These are phyloP conservation scores for Cyprinus carpio DNA, from an alignment of 2,113 vertebrate genomes.

Conservation along the genomic window DNA sequence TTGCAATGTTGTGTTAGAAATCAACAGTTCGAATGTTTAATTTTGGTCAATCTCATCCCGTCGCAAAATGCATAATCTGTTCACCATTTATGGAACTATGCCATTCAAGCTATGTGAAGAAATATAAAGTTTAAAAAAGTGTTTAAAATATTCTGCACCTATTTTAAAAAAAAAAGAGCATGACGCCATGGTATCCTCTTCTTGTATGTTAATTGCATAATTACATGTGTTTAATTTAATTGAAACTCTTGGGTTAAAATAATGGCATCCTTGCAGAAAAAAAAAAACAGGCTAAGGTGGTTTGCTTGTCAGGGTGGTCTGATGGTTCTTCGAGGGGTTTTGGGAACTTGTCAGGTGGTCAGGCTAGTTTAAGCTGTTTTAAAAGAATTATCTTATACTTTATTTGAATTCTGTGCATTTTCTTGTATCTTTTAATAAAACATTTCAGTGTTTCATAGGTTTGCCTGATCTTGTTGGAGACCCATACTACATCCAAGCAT, in stretches of 20 bases:
- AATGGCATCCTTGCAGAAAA: background rate
- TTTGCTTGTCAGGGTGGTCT: background rate
- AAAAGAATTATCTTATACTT: background rate
- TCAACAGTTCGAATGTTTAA: background rate
- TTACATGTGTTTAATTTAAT: background rate
- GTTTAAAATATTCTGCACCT: background rate
- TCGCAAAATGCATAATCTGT: background rate
- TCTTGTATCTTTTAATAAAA: constrained; percentile 39
- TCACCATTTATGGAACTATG: background rate
- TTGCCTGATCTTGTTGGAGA: constrained; percentile 96
- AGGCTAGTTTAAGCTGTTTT: background rate
- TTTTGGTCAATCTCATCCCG: background rate
- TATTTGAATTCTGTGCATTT: constrained; percentile 2
- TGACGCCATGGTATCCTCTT: background rate
- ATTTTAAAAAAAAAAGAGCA: background rate
- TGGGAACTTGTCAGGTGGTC: background rate
- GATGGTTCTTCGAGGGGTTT: background rate
- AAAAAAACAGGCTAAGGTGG: background rate
- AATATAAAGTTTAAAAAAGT: background rate
- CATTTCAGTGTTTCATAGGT: constrained; percentile 73
- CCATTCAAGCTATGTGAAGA: background rate
- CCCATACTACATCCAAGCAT: constrained; percentile 95
- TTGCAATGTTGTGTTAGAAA: background rate
- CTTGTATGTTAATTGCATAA: background rate
- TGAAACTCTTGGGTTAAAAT: background rate